A percentile compares a stretch with the other conserved stretches of the same genome.
phyloP scores from a whole-genome alignment of 2,113 vertebrate species.

The Crotalus viridis region DNA sequence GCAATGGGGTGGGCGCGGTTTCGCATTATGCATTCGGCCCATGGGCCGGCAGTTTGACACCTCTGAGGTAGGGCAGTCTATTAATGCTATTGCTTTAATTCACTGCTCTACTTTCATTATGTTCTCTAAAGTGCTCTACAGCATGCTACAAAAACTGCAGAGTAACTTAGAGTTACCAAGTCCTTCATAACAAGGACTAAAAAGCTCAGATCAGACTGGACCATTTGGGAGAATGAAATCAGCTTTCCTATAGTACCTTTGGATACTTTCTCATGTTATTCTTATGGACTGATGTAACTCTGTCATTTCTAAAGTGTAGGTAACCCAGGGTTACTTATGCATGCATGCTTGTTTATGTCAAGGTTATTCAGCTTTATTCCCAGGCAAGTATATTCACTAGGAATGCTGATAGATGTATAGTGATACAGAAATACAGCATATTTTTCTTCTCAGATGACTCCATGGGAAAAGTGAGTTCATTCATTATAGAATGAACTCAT shows the following conservation, averaged over 20 bases:
- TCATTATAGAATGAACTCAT: neutral
- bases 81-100: neutral
- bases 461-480: neutral
- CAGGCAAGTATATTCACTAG: neutral
- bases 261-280: neutral
- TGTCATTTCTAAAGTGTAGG: neutral
- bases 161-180: neutral
- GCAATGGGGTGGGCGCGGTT: too few relatives aligned
- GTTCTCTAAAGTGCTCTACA: neutral
- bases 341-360: neutral
- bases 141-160: neutral
- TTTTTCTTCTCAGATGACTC: neutral
- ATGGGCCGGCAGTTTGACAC: too few relatives aligned
- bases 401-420: neutral
- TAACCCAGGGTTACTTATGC: neutral
- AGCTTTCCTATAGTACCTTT: neutral
- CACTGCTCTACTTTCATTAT: neutral
- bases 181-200: neutral
- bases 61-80: neutral
- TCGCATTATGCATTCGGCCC: too few relatives aligned
- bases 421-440: neutral
- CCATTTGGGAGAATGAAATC: neutral
- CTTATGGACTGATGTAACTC: neutral
- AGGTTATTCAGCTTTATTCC: neutral
- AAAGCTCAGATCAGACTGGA: neutral